Base-by-base conservation (phyloP, 1,140 invertebrate genomes). In the Aplysia californica region DNA sequence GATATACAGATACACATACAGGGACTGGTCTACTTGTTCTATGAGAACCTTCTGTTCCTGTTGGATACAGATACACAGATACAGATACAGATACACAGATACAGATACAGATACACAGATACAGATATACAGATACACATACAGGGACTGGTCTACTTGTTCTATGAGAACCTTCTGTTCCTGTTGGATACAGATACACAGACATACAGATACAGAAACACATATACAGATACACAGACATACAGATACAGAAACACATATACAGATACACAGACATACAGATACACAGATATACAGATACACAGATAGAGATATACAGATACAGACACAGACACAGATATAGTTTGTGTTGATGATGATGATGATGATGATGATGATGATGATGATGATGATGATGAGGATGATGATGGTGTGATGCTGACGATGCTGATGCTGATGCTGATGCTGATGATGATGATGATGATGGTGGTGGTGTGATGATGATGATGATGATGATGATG, bases 41-140 rank as follows among this genome's bases (percentile, higher is more conserved):
- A 88, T 81, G n/a, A 89, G 77, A 3, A 88, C 31, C n/a, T 84
- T 85, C 50, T 87, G 81, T 76, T 89, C 88, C 87, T 88, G 65
- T 2, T 4, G n/a, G n/a, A n/a, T n/a, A n/a, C n/a, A n/a, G n/a
- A n/a, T 10, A 50, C 10, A 50, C 44, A 50, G 10, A 50, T n/a
- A n/a, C 44, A 50, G 10, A 50, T 50, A 50, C n/a, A n/a, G n/a
- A n/a, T n/a, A n/a, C n/a, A n/a, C n/a, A n/a, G n/a, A n/a, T n/a
- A n/a, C n/a, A n/a, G n/a, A n/a, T n/a, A n/a, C n/a, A n/a, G n/a
- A n/a, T n/a, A n/a, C n/a, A n/a, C n/a, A n/a, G n/a, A n/a, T n/a
- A n/a, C n/a, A n/a, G n/a, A n/a, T n/a, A n/a, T n/a, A n/a, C n/a
- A n/a, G n/a, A n/a, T n/a, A n/a, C n/a, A n/a, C n/a, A n/a, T n/a